Conservation (phyloP, 2,113 vertebrate genomes). For the Bujurquina vittata region DNA sequence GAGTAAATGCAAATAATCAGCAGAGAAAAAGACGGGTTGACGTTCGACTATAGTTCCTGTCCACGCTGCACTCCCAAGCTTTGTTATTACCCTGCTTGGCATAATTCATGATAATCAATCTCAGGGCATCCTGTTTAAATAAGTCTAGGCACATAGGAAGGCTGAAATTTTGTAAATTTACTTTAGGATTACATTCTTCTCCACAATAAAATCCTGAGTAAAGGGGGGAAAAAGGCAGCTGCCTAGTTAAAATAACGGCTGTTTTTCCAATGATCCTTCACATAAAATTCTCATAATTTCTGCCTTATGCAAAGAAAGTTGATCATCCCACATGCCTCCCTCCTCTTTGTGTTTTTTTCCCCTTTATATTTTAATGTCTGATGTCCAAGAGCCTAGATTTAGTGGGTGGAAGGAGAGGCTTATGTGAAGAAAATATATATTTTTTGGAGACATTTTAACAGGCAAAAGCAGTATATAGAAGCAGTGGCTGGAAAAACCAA, state of each 20-base stretch:
- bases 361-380: not conserved
- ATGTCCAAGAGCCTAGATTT: not conserved
- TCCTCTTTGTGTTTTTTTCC: not conserved
- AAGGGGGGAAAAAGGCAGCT: not conserved
- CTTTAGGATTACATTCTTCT: not conserved
- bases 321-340: constrained; percentile 1
- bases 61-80: not conserved
- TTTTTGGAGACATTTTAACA: not conserved
- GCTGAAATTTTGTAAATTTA: not conserved
- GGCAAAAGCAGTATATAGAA: not conserved
- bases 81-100: constrained; percentile 3
- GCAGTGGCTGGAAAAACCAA: not conserved
- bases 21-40: not conserved
- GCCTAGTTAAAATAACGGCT: not conserved
- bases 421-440: not conserved
- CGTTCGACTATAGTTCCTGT: not conserved
- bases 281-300: constrained; percentile 3
- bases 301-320: constrained; percentile 9
- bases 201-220: not conserved
- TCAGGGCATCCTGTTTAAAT: not conserved
- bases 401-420: not conserved
- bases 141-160: not conserved
- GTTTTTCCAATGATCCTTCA: constrained; percentile 1
- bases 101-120: constrained; percentile 4
- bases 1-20: not conserved